These are phyloP conservation scores for Aphidoletes aphidimyza DNA, from an alignment of 2,888 invertebrate genomes.

Conservation along the genomic window DNA sequence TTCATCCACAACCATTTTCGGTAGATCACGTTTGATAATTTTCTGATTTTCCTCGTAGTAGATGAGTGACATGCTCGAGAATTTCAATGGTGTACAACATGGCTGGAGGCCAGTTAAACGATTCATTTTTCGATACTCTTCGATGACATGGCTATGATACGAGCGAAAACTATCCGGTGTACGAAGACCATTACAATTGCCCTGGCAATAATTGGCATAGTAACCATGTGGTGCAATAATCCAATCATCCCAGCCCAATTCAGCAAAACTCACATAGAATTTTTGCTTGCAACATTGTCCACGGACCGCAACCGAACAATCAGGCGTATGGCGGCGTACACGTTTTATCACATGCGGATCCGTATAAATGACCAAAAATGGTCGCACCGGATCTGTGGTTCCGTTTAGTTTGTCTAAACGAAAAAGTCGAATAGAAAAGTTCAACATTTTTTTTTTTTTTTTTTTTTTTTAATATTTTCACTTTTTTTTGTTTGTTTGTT, in stretches of 20 bases:
- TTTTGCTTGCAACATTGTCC: conserved; percentile 86
- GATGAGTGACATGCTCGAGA: conserved; percentile 91
- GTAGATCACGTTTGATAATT: conserved; percentile 92
- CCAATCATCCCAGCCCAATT: conserved; percentile 95
- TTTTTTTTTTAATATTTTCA: not conserved
- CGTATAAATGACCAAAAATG: conserved; percentile 85
- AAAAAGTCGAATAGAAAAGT: not conserved
- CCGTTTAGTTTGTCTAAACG: not conserved
- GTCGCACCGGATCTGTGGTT: conserved; percentile 74
- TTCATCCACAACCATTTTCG: conserved; percentile 96
- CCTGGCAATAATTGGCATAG: conserved; percentile 93
- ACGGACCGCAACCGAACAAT: conserved; percentile 74
- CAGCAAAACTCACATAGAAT: conserved; percentile 91
- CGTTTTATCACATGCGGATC: conserved; percentile 75
- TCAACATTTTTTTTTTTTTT: not conserved
- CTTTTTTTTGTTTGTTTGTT: not conserved
- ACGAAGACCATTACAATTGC: conserved; percentile 82
- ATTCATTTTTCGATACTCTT: conserved; percentile 84
- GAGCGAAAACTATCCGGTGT: conserved; percentile 86
- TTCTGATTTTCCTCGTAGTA: conserved; percentile 88
- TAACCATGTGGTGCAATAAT: conserved; percentile 91
- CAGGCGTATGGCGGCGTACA: conserved; percentile 83
- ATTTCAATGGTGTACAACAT: conserved; percentile 91
- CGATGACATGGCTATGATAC: conserved; percentile 91
- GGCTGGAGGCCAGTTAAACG: conserved; percentile 83